Base-by-base conservation (phyloP, 2,888 invertebrate species). In the Mystacides longicornis region DNA sequence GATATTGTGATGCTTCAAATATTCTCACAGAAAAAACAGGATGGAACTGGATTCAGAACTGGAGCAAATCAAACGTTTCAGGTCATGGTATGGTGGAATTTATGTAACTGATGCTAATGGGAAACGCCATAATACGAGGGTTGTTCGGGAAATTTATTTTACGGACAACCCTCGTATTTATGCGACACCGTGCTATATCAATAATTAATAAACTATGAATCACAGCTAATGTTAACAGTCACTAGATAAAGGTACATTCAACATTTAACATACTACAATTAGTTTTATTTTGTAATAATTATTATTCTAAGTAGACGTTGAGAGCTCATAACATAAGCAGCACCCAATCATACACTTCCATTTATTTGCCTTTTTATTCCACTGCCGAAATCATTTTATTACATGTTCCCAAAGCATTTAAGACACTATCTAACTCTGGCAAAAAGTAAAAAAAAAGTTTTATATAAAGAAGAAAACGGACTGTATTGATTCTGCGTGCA, bases 161-260 rank as follows among this genome's bases (percentile, higher is more conserved):
- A n/a, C n/a, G n/a, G n/a, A n/a, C n/a, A n/a, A 45, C 52, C 54
- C 51, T 45, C 46, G 31, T 31, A 53, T 50, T 49, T 59, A 56
- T 54, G 48, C 47, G n/a, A n/a, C 11, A 27, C 27, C 27, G 11
- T 27, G 5, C 27, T 11, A 14, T n/a, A 37, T 37, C 37, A 37
- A n/a, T 37, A n/a, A n/a, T 37, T 37, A 37, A n/a, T 7, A 37
- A 37, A 51, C 57, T 61, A 61, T 54, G 57, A 54, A 61, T 61
- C 61, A 61, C 61, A 61, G 61, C 61, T 61, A 61, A 61, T 56
- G 48, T 21, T n/a, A 56, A 59, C 59, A 59, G 59, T 57, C 59
- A 61, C 61, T 61, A 61, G 51, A 45, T 54, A 56, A 57, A 61
- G 58, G 57, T 61, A 61, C 61, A 61, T 54, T 48, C 50, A 61